Percentiles rank a stretch among this genome's conserved stretches.
These are phyloP conservation scores for Caprella mutica DNA, from an alignment of 2,888 invertebrate genomes.

Conservation along the genomic window DNA sequence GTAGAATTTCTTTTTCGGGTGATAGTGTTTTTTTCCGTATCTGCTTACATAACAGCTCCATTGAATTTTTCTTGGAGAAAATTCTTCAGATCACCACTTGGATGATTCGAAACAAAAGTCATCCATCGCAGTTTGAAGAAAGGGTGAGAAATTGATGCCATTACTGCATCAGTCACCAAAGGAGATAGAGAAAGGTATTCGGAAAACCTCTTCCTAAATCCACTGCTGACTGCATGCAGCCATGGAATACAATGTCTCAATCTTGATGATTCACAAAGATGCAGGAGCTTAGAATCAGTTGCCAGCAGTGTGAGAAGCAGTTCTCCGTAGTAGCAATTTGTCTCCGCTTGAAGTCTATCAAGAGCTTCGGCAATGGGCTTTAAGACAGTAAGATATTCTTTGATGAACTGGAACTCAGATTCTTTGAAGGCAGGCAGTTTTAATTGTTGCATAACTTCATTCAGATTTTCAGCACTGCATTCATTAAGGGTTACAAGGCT, in stretches of 20 bases:
- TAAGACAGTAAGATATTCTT: neutral
- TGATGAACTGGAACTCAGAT: neutral
- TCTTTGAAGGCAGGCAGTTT: conserved; percentile 2
- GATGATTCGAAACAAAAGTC: too few relatives aligned
- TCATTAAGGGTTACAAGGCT: too few relatives aligned
- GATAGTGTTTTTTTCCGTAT: too few relatives aligned
- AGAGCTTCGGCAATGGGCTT: conserved; percentile 1
- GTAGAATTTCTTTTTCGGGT: too few relatives aligned
- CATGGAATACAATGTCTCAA: conserved; percentile 2
- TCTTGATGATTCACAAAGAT: too few relatives aligned
- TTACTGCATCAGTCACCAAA: too few relatives aligned
- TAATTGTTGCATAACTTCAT: neutral
- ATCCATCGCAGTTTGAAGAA: too few relatives aligned
- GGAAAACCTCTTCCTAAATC: neutral
- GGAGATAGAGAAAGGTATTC: neutral
- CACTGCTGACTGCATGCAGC: neutral
- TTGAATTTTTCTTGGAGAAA: too few relatives aligned
- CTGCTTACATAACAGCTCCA: too few relatives aligned
- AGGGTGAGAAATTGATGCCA: too few relatives aligned
- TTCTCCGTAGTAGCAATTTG: neutral
- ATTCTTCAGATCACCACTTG: too few relatives aligned
- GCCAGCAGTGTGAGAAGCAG: neutral
- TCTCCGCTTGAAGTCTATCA: neutral
- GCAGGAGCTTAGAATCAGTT: neutral
- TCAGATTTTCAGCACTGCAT: too few relatives aligned